phyloP scores from a whole-genome alignment of 2,888 invertebrate genomes.

The Parnassius mnemosyne region DNA sequence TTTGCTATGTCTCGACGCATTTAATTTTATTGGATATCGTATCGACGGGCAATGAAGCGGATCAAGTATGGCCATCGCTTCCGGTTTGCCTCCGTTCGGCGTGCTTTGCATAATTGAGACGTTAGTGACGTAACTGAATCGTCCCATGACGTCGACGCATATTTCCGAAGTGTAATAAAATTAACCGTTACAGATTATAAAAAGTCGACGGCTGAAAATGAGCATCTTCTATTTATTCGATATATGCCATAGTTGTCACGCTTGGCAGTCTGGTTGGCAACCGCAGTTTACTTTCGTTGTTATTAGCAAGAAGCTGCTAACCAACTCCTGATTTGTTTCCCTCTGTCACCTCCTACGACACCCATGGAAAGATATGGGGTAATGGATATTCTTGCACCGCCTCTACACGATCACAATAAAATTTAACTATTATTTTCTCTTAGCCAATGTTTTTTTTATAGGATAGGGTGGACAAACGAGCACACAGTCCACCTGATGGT shows the following conservation, averaged over 20 bases:
- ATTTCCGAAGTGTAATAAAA: not conserved
- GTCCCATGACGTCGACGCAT: slow-evolving; percentile 8
- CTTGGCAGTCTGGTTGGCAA: no score
- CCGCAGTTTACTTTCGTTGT: no score
- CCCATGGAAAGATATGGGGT: no score
- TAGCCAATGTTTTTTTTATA: not conserved
- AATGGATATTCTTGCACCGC: no score
- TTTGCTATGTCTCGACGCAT: slow-evolving; percentile 25
- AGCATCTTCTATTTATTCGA: no score
- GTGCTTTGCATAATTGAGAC: slow-evolving; percentile 21
- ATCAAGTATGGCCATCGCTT: slow-evolving; percentile 24
- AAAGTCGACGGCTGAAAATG: no score
- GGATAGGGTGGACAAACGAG: no score
- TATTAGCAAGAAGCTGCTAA: no score
- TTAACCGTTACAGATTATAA: not conserved
- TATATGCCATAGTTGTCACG: no score
- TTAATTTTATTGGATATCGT: slow-evolving; percentile 26
- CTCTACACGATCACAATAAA: not conserved
- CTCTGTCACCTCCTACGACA: no score
- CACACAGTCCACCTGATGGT: no score
- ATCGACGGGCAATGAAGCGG: slow-evolving; percentile 25
- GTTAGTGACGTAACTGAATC: slow-evolving; percentile 14
- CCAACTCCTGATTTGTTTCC: no score
- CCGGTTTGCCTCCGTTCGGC: slow-evolving; percentile 18
- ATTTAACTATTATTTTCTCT: not conserved